These are phyloP conservation scores for Clitarchus hookeri DNA, from an alignment of 2,888 invertebrate species.

Conservation along the genomic window DNA sequence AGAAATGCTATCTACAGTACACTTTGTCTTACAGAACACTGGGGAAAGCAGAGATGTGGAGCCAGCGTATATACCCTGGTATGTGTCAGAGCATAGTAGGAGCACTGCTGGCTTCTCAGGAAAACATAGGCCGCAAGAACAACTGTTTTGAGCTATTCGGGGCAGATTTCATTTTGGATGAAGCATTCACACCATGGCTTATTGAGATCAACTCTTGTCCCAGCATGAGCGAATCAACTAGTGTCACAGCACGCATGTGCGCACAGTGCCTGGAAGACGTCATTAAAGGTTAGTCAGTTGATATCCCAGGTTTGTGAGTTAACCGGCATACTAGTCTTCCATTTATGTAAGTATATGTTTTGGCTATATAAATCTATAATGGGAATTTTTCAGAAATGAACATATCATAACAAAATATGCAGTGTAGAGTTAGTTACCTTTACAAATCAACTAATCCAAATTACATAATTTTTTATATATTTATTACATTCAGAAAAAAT, in stretches of 20 bases:
- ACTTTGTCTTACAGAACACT: conserved; percentile 62
- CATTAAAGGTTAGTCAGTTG: conserved; percentile 71
- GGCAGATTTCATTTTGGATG: conserved; percentile 88
- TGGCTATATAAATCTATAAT: too few relatives aligned
- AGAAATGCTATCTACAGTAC: neutral
- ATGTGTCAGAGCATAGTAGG: conserved; percentile 83
- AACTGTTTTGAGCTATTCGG: conserved; percentile 90
- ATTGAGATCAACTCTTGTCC: conserved; percentile 94
- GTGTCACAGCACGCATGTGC: conserved; percentile 82
- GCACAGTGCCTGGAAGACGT: conserved; percentile 80
- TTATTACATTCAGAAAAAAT: too few relatives aligned
- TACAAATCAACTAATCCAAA: too few relatives aligned
- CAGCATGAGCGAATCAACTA: conserved; percentile 82
- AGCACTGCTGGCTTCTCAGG: conserved; percentile 78
- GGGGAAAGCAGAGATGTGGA: conserved; percentile 74
- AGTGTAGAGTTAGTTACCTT: too few relatives aligned
- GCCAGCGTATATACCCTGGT: conserved; percentile 76
- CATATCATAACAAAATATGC: too few relatives aligned
- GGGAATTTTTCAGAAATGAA: too few relatives aligned
- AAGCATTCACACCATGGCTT: conserved; percentile 83
- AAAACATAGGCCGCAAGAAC: conserved; percentile 67
- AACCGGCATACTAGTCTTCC: too few relatives aligned
- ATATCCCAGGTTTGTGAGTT: too few relatives aligned
- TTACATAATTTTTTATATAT: too few relatives aligned
- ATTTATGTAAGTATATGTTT: too few relatives aligned